These are phyloP conservation scores for Onychomys leucogaster DNA, from an alignment of 2,797 vertebrate species.

Conservation along the genomic window DNA sequence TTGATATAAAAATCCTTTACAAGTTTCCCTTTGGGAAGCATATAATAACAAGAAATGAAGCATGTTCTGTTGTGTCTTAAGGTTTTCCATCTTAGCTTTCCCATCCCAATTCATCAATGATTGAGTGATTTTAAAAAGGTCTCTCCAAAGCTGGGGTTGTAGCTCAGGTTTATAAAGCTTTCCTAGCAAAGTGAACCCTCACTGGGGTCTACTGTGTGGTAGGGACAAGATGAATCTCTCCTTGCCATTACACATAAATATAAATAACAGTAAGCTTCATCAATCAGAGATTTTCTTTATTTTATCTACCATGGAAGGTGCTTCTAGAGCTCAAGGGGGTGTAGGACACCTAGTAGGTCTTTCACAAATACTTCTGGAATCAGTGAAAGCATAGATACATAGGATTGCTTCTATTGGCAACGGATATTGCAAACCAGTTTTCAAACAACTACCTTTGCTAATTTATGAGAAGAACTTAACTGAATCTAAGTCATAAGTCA, in stretches of 20 bases:
- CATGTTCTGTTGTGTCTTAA: not conserved
- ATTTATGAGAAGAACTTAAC: constrained; percentile 37
- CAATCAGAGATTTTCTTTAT: not conserved
- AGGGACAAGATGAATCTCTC: not conserved
- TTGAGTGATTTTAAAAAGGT: not conserved
- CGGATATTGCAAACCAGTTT: not conserved
- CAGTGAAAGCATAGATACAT: not conserved
- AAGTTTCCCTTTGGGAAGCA: not conserved
- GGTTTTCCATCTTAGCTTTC: not conserved
- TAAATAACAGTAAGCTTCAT: not conserved
- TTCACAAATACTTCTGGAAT: constrained; percentile 47
- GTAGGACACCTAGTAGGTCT: not conserved
- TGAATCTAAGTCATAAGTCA: constrained; percentile 9
- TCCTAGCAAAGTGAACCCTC: not conserved
- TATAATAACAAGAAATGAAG: not conserved
- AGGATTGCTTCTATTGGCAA: not conserved
- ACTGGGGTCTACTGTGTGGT: not conserved
- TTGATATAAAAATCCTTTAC: constrained; percentile 14
- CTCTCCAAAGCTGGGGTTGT: not conserved
- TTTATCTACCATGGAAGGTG: not conserved
- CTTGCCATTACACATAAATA: not conserved
- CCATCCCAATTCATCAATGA: not conserved
- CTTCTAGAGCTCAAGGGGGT: constrained; percentile 17
- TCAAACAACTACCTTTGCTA: constrained; percentile 42
- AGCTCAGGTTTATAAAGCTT: not conserved